Evolutionary conservation across 2,797 vertebrate genomes (phyloP), one percentile per base, ranked within the genome.

Genomic region (Notolepis coatsorum): DNA sequence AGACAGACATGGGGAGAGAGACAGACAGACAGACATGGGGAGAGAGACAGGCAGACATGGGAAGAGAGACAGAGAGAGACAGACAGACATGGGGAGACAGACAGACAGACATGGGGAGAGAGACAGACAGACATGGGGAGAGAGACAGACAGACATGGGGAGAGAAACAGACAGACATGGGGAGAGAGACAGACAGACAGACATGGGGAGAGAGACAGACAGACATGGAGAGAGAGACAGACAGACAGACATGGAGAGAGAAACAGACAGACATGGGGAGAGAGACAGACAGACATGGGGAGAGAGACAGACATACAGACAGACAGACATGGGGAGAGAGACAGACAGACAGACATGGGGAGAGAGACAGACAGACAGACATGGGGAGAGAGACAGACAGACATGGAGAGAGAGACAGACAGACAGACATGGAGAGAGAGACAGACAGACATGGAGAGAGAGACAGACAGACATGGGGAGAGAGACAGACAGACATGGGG

Each of bases 91-190:
- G n/a, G n/a, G n/a, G n/a, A n/a, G n/a, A n/a, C n/a, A n/a, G n/a
- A n/a, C n/a, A n/a, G n/a, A n/a, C n/a, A n/a, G n/a, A n/a, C n/a
- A n/a, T n/a, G n/a, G n/a, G n/a, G n/a, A n/a, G n/a, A n/a, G n/a
- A n/a, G n/a, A n/a, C n/a, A n/a, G n/a, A n/a, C n/a, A n/a, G n/a
- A n/a, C n/a, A n/a, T n/a, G n/a, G n/a, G n/a, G n/a, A n/a, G n/a
- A n/a, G n/a, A n/a, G n/a, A n/a, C n/a, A n/a, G n/a, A n/a, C n/a
- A n/a, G n/a, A n/a, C 28, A 27, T 58, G 13, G 25, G 46, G 59
- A 57, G 71, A 57, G 58, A 30, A 64, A 28, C 51, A 53, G 55
- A 41, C 33, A 15, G 65, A 68, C 66, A 24, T 48, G 68, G 61
- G 53, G 51, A 23, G 20, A 13, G 35, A 23, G 42, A 35, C 42